A percentile compares a stretch with the other conserved stretches of the same genome.
phyloP scores from a whole-genome alignment of 2,888 invertebrate species.

The Mimas tiliae region DNA sequence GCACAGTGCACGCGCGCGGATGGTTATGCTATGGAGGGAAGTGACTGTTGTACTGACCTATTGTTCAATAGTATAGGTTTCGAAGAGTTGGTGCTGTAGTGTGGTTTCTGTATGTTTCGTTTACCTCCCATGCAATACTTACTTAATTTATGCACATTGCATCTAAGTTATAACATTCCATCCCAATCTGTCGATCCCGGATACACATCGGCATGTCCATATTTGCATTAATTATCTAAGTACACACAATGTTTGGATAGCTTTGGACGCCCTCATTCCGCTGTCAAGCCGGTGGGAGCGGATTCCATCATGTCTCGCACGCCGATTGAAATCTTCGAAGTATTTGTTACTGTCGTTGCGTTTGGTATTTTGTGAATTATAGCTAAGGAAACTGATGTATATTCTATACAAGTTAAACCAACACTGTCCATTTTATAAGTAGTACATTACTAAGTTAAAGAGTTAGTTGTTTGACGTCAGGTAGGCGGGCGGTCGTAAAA shows the following conservation, averaged over 20 bases:
- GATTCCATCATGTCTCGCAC: conserved; percentile 40
- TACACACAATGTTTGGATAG: conserved; percentile 17
- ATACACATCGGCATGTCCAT: not conserved
- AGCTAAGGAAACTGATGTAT: not conserved
- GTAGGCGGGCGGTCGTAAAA: too few species aligned
- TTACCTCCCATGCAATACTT: too few species aligned
- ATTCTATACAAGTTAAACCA: not conserved
- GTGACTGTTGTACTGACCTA: too few species aligned
- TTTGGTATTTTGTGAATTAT: conserved; percentile 11
- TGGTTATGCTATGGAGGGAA: too few species aligned
- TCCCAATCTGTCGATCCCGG: not conserved
- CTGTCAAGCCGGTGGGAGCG: conserved; percentile 41
- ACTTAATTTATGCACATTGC: not conserved
- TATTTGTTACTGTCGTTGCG: conserved; percentile 18
- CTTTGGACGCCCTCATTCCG: conserved; percentile 36
- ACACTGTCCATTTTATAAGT: too few species aligned
- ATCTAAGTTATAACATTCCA: not conserved
- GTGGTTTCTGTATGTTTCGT: too few species aligned
- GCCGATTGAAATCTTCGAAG: conserved; percentile 41
- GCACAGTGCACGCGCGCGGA: too few species aligned
- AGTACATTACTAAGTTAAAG: too few species aligned
- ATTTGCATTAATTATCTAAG: conserved; percentile 22
- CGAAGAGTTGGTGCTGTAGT: too few species aligned
- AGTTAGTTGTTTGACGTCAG: too few species aligned
- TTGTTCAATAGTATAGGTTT: too few species aligned